These are phyloP conservation scores for Calephelis perditalis DNA, from an alignment of 2,888 invertebrate genomes.

Conservation along the genomic window DNA sequence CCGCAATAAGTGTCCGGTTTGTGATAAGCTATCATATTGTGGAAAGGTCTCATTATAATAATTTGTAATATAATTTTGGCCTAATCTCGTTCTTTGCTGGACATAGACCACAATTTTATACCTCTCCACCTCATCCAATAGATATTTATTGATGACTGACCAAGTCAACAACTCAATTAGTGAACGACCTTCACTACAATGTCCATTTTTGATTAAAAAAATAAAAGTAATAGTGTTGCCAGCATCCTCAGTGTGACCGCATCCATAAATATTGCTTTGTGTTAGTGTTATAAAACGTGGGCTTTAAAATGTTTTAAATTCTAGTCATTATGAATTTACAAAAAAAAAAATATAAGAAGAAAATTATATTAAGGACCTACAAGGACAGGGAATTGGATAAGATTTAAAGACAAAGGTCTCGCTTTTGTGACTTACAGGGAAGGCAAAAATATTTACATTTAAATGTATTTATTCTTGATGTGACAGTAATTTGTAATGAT, in stretches of 20 bases:
- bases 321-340: conserved; percentile 11
- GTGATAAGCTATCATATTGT: no score
- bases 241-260: background rate
- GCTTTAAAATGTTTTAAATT: conserved; percentile 12
- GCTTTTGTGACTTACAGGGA: conserved; percentile 1
- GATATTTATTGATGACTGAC: no score
- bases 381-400: conserved; percentile 42
- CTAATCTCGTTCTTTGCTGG: no score
- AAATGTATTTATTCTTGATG: background rate
- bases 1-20: no score
- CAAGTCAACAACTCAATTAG: no score
- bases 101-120: no score
- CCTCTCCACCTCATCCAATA: no score
- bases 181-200: no score
- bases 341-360: conserved; percentile 14
- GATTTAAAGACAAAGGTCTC: conserved; percentile 10
- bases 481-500: background rate
- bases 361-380: conserved; percentile 31
- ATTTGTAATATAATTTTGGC: no score
- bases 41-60: no score
- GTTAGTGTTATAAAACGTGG: conserved; percentile 10
- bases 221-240: no score
- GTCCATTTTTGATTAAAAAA: no score
- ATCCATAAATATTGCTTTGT: background rate
- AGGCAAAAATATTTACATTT: background rate